Base-by-base conservation (phyloP, 2,888 invertebrate genomes). In the Anthoptus insignis region DNA sequence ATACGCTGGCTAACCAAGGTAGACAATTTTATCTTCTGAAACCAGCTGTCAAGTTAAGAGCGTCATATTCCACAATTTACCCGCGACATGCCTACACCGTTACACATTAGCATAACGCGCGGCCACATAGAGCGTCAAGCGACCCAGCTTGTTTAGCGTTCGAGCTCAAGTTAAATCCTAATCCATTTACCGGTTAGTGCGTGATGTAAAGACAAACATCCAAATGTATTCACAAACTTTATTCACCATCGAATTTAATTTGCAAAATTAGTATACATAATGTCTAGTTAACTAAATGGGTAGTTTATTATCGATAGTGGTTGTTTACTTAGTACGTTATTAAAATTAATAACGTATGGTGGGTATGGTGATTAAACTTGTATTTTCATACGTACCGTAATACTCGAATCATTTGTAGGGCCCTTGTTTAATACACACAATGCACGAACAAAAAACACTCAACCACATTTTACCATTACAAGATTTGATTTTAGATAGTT, bases 71-170 rank as follows among this genome's bases (percentile, higher is more conserved):
- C 13, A 8, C 27, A 32, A 14, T 49, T 2, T 14, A 3, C 27
- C 49, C 8, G 49, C 49, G 27, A 49, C 49, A 49, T 27, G 24
- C 21, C 74, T 76, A 74, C 77, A 81, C 86, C 81, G 84, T 84
- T 88, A 86, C 77, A 73, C 70, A 79, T 87, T 81, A 81, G 77
- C 81, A 83, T 84, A 81, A 80, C 77, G 56, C 56, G 56, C 63
- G 47, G 47, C 63, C 27, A 14, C 45, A 47, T 47, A 64, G 53
- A 14, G 57, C 29, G 53, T 57, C 60, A 3, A 7, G 27, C 27
- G 27, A 7, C 27, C 37, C 32, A 47, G 57, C 60, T 58, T 58
- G 54, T 57, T 50, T 49, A 57, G 42, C 39, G 56, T 57, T 27
- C 50, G 21, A 52, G 34, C n/a, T n/a, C n/a, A n/a, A n/a, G n/a